Evolutionary conservation across 2,888 invertebrate genomes (phyloP).

Genomic region (Thecophora atra): DNA sequence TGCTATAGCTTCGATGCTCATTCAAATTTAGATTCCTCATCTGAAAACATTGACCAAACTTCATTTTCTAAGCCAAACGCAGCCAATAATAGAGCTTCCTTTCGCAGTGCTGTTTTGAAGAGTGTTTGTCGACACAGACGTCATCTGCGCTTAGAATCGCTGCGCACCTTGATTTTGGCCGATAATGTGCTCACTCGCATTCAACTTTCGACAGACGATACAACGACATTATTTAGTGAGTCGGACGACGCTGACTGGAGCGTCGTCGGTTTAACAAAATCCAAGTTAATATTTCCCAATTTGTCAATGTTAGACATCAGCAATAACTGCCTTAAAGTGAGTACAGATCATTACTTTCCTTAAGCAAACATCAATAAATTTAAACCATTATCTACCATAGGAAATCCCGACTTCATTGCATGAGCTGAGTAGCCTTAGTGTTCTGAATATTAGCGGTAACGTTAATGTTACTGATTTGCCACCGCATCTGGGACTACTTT

Average conservation of each 20-base stretch:
- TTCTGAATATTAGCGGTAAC: constrained; percentile 83
- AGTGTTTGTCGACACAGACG: constrained; percentile 87
- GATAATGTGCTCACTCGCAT: constrained; percentile 86
- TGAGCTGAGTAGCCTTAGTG: constrained; percentile 88
- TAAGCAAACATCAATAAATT: too few relatives aligned
- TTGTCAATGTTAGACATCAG: constrained; percentile 95
- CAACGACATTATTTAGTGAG: constrained; percentile 71
- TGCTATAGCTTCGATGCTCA: constrained; percentile 72
- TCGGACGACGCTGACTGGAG: constrained; percentile 74
- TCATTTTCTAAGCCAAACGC: constrained; percentile 51
- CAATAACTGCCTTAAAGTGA: constrained; percentile 77
- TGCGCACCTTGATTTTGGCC: constrained; percentile 73
- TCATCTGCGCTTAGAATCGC: constrained; percentile 75
- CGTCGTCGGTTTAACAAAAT: constrained; percentile 69
- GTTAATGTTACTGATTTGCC: constrained; percentile 87
- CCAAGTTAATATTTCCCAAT: constrained; percentile 87
- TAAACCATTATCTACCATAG: constrained; percentile 50
- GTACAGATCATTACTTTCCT: neutral
- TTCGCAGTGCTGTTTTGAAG: constrained; percentile 77
- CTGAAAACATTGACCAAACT: constrained; percentile 49
- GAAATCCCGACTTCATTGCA: constrained; percentile 85
- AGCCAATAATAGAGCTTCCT: constrained; percentile 66
- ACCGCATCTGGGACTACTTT: constrained; percentile 92
- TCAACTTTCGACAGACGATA: constrained; percentile 83
- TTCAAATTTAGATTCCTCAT: constrained; percentile 44